Evolutionary conservation across 2,113 vertebrate genomes (phyloP).

Genomic region (Cynopterus brachyotis): DNA sequence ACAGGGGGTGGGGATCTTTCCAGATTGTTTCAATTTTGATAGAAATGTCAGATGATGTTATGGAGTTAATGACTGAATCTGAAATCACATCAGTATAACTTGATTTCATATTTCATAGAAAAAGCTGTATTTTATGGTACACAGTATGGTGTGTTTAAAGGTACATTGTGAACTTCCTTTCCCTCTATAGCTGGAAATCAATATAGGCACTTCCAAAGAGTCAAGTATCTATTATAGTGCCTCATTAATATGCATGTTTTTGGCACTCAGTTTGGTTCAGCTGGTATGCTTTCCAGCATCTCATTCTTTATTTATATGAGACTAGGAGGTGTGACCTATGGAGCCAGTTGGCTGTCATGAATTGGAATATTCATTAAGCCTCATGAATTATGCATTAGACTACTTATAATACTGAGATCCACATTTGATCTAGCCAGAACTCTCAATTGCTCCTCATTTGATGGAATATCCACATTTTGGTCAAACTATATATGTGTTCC

Average conservation of each 20-base stretch:
- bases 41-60: constrained; percentile 72
- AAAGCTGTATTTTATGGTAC: constrained; percentile 36
- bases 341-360: constrained; percentile 89
- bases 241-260: constrained; percentile 88
- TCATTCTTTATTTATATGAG: constrained; percentile 90
- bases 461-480: constrained; percentile 79
- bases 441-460: constrained; percentile 82
- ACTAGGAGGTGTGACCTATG: constrained; percentile 86
- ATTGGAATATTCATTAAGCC: constrained; percentile 90
- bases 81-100: constrained; percentile 69
- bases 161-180: constrained; percentile 78
- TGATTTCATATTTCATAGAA: constrained; percentile 54
- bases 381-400: constrained; percentile 87
- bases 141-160: constrained; percentile 58
- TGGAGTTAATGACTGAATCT: constrained; percentile 73
- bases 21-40: constrained; percentile 75
- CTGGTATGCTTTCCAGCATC: constrained; percentile 87
- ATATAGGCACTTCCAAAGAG: constrained; percentile 83
- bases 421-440: constrained; percentile 84
- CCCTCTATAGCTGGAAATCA: constrained; percentile 80
- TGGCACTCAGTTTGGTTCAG: constrained; percentile 86
- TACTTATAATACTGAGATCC: constrained; percentile 86
- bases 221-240: constrained; percentile 86
- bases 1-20: constrained; percentile 78
- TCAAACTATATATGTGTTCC: constrained; percentile 73